phyloP scores from a whole-genome alignment of 2,797 vertebrate species.

The Urocyon cinereoargenteus region DNA sequence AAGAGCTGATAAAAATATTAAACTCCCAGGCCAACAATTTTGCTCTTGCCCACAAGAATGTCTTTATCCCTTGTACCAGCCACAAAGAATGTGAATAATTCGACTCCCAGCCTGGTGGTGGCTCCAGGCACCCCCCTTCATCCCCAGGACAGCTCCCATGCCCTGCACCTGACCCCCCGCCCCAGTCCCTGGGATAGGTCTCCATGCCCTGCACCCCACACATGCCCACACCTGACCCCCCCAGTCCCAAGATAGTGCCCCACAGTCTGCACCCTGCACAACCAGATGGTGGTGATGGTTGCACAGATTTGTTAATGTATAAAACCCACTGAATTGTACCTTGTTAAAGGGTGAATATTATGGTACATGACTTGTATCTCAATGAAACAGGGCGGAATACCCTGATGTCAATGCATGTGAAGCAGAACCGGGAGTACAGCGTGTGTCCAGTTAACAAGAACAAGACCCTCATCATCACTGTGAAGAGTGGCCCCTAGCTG shows the following conservation, averaged over 20 bases:
- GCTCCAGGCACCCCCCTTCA: not conserved
- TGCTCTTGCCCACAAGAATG: conserved; percentile 57
- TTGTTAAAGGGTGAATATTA: not conserved
- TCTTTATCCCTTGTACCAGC: not conserved
- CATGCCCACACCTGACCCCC: not conserved
- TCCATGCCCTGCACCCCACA: not conserved
- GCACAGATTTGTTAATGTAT: not conserved
- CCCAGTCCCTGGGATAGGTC: not conserved
- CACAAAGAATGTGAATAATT: conserved; percentile 33
- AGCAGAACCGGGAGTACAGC: too few species aligned
- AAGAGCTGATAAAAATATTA: not conserved
- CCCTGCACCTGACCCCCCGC: not conserved
- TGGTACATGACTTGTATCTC: not conserved
- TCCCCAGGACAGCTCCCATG: fast-evolving
- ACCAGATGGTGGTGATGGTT: not conserved
- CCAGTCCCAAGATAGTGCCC: not conserved
- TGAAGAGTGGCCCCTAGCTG: not conserved
- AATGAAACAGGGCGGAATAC: not conserved
- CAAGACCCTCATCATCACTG: fast-evolving
- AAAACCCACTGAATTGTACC: fast-evolving
- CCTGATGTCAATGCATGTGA: not conserved
- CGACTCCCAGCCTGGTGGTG: not conserved
- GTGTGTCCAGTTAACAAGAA: fast-evolving
- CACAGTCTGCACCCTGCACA: too few species aligned
- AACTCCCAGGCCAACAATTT: not conserved